phyloP scores from a whole-genome alignment of 2,797 vertebrate genomes.

The Syndactyla subalaris region DNA sequence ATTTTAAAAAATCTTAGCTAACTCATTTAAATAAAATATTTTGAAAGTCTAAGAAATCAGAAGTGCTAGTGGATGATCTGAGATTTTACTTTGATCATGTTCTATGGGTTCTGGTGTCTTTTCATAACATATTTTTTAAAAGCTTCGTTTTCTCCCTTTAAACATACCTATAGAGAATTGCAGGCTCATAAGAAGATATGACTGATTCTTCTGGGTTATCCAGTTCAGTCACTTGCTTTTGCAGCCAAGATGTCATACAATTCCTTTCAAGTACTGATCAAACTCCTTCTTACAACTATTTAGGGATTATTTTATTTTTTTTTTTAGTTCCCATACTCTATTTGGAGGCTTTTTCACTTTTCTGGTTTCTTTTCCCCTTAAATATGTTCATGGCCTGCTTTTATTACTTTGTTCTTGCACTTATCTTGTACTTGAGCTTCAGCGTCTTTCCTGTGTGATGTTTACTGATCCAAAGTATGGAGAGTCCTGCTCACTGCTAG shows the following conservation, averaged over 20 bases:
- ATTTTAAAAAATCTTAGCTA: neutral
- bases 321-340: neutral
- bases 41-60: neutral
- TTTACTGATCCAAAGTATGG: neutral
- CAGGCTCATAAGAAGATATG: neutral
- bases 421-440: neutral
- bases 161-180: constrained; percentile 7
- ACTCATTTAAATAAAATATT: constrained; percentile 31
- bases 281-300: constrained; percentile 17
- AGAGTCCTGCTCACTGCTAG: neutral
- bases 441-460: neutral
- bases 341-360: neutral
- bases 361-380: neutral
- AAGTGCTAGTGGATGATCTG: neutral
- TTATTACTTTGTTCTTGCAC: neutral
- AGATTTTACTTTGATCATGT: constrained; percentile 28
- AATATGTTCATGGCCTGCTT: neutral
- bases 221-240: neutral
- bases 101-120: neutral
- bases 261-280: constrained; percentile 27
- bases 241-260: neutral
- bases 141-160: neutral
- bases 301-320: neutral
- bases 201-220: constrained; percentile 50
- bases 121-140: neutral